Evolutionary conservation across 2,888 invertebrate species (phyloP), one percentile per base, ranked within the genome.

Genomic region (Apodemia zela): DNA sequence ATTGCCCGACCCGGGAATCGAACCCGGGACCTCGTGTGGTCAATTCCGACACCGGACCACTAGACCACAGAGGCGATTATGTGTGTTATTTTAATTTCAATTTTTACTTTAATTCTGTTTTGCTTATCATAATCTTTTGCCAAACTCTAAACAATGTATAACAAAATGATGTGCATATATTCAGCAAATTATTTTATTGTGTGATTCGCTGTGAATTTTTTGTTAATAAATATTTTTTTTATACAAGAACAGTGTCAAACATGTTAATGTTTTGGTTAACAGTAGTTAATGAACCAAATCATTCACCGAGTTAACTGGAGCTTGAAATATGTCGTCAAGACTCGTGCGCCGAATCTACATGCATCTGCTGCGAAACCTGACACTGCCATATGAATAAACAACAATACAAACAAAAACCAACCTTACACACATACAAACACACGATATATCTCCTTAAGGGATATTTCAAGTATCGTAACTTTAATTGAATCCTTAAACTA

Each of bases 301-400:
- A 69, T 63, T 67, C 63, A 63, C 51, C 63, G 70, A 64, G 68
- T 65, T 69, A 71, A 73, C 69, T 71, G 73, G 68, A 71, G 72
- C 71, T 71, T 73, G 68, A 71, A 73, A 73, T 73, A 71, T 69
- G 71, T 70, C 67, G 74, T 75, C 59, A 59, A 58, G 77, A 75
- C 87, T 85, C 88, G 89, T 87, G 89, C 88, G 84, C 82, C 72
- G 77, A 75, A 75, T 75, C 75, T 45, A 45, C 75, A 57, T 15
- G 79, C 90, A 90, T 89, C 89, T 90, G 90, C 82, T 75, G 76
- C 78, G 90, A 84, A 87, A 90, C 90, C 83, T 85, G 89, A 90
- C 82, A 84, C 85, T 85, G 77, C 81, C 84, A 81, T 85, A 85
- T 85, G 85, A 88, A 84, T 84, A 42, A 42, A 42, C 82, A 85